Base-by-base conservation (phyloP, 2,797 vertebrate species). In the Anomalospiza imberbis region DNA sequence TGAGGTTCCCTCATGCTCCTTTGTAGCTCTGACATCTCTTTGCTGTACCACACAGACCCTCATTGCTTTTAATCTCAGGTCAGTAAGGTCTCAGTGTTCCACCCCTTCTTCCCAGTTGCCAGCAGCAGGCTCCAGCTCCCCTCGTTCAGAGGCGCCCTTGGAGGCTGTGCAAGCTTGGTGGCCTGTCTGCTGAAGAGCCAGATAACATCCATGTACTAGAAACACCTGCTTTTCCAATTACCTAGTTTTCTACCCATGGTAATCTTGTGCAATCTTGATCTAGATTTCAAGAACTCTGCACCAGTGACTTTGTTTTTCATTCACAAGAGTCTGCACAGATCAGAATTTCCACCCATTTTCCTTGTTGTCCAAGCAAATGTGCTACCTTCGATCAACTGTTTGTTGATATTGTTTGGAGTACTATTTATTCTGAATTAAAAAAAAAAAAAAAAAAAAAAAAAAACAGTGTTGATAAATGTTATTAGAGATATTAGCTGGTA, bases 201-300 rank as follows among this genome's bases (percentile, higher is more conserved):
- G 22, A 32, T 9, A 26, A 45, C 0, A 0, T 19, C 40, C 25
- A 12, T 1, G 5, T 4, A 5, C 32, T n/a, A 24, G n/a, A 48
- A 65, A 66, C 15, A 17, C 19, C 29, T 55, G 22, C 17, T 36
- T 67, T 58, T 80, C 38, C 11, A 5, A 4, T 28, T 29, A 10
- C 8, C 18, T 16, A 0, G 1, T 38, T 67, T 89, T 47, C 58
- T 76, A 12, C 14, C 40, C 50, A 2, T 4, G 8, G 5, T 29
- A 9, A 51, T 42, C 25, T 28, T 44, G 25, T 26, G 48, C 44
- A n/a, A 45, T 32, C 13, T 45, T 3, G 18, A 73, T 60, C 12
- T 42, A 3, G 21, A 63, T 53, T 88, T 84, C 45, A 82, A 44
- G 34, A 57, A 25, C 38, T 66, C 28, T 65, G 50, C 42, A n/a